phyloP scores from a whole-genome alignment of 2,113 vertebrate genomes.

The Thymallus thymallus region DNA sequence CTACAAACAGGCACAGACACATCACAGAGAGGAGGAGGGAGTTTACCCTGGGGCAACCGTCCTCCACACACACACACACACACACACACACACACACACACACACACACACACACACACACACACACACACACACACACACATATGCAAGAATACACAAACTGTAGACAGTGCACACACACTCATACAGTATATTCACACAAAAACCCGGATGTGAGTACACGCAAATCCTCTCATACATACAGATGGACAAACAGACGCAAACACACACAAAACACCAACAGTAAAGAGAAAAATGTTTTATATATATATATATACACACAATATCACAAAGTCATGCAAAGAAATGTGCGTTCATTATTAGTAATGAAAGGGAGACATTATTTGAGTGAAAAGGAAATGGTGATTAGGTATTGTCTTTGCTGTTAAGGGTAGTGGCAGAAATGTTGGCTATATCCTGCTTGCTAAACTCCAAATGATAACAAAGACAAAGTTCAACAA shows the following conservation, averaged over 20 bases:
- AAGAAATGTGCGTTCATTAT: neutral
- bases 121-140: slow-evolving; percentile 23
- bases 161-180: too few relatives aligned
- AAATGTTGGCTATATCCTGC: neutral
- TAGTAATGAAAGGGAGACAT: neutral
- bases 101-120: neutral
- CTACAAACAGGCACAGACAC: slow-evolving; percentile 68
- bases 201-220: neutral
- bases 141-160: too few relatives aligned
- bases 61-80: slow-evolving; percentile 1
- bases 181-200: neutral
- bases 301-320: neutral
- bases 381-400: slow-evolving; percentile 5
- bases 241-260: neutral
- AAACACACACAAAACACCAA: neutral
- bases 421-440: neutral
- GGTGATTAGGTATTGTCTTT: neutral
- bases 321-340: slow-evolving; percentile 7
- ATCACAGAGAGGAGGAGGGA: slow-evolving; percentile 41
- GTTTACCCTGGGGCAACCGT: slow-evolving; percentile 36
- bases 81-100: slow-evolving; percentile 10
- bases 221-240: neutral
- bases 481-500: neutral
- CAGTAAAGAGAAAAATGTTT: slow-evolving; percentile 13
- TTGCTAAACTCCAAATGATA: neutral